phyloP scores from a whole-genome alignment of 2,113 vertebrate genomes.

The Setophaga coronata region DNA sequence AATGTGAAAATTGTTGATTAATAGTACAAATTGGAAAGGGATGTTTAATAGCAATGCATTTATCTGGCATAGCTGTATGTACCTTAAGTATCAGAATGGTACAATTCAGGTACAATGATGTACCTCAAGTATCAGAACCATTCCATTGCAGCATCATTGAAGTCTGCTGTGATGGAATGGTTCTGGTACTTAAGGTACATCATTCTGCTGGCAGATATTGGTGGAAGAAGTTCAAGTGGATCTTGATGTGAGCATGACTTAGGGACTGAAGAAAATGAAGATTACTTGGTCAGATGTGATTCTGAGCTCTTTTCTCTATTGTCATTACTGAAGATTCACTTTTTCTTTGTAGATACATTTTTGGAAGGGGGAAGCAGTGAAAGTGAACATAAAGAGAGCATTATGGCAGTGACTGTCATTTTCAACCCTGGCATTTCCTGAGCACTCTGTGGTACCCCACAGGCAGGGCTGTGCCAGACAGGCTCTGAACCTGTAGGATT shows the following conservation, averaged over 20 bases:
- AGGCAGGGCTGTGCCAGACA: not conserved
- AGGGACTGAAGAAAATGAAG: not conserved
- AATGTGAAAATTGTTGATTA: not conserved
- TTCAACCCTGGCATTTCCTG: not conserved
- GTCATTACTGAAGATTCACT: not conserved
- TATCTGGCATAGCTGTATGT: not conserved
- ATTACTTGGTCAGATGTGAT: not conserved
- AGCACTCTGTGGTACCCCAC: not conserved
- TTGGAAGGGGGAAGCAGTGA: not conserved
- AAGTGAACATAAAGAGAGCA: not conserved
- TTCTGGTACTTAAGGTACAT: not conserved
- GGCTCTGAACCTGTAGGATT: not conserved
- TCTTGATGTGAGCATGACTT: not conserved
- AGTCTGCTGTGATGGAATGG: not conserved
- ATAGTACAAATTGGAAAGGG: not conserved
- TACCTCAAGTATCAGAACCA: too few species aligned
- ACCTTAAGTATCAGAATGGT: too few species aligned
- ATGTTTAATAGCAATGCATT: not conserved
- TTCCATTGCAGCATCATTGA: not conserved
- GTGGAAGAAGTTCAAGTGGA: not conserved
- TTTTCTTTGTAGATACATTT: not conserved
- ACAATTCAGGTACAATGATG: too few species aligned
- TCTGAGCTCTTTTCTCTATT: not conserved
- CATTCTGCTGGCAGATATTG: not conserved
- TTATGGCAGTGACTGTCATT: not conserved